Evolutionary conservation across 2,113 vertebrate genomes (phyloP), one percentile per base, ranked within the genome.

Genomic region (Bagarius yarrelli): DNA sequence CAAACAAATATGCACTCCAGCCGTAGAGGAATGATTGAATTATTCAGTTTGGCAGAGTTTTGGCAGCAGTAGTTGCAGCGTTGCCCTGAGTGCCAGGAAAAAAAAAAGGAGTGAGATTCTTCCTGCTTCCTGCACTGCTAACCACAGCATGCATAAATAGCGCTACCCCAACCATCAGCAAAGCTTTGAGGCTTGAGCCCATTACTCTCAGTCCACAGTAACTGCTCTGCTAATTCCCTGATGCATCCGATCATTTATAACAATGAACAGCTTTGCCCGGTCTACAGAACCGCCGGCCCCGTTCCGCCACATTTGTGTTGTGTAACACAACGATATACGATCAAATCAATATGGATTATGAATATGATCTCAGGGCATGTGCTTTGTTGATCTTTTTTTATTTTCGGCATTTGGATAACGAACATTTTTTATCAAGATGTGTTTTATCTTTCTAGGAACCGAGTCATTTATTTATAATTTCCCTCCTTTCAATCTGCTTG

Each of bases 121-220:
- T 91, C 86, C 88, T 91, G 91, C 94, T 95, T 95, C 90, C 93
- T 94, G 90, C 91, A 91, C 90, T 88, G 88, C 89, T 94, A 92
- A 91, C 92, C 92, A 94, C 88, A 91, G 91, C 91, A 93, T 93
- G 90, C 92, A 91, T 92, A 96, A 94, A 94, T 91, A 91, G 91
- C 84, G 83, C 87, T 88, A 89, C 88, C 89, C 87, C 92, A 88
- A 89, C 90, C 87, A 55, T 61, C 85, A 88, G 85, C 0, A 86
- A 78, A 78, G 89, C 93, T 82, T 27, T 85, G 90, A 93, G 91
- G 85, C 90, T 87, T 19, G 73, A 81, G 90, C 87, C 78, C 90
- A 91, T 91, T 90, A 92, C 92, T 92, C 88, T 88, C 92, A 85
- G 85, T 89, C 86, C 91, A 81, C 85, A 87, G 88, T 91, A 88